A percentile compares a stretch with the other conserved stretches of the same genome.
Evolutionary conservation across 2,888 invertebrate species (phyloP).

Genomic region (Gari tellinella): DNA sequence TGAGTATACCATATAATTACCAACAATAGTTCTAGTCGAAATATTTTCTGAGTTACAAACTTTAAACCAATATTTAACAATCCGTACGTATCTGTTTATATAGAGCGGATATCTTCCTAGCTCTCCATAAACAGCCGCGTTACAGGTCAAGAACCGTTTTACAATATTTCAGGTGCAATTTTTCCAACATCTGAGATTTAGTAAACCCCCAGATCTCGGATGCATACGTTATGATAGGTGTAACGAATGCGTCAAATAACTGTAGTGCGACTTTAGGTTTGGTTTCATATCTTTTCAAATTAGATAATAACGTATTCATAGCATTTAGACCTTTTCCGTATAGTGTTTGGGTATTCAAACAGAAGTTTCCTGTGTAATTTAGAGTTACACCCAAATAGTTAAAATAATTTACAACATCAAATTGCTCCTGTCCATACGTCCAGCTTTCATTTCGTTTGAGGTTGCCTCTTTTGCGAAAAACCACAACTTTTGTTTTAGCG

Average conservation of each 20-base stretch:
- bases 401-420: slow-evolving; percentile 22
- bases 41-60: slow-evolving; percentile 16
- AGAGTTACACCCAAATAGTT: slow-evolving; percentile 30
- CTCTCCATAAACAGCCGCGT: slow-evolving; percentile 27
- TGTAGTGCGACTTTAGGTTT: slow-evolving; percentile 2
- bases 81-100: slow-evolving; percentile 4
- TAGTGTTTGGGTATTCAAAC: no score
- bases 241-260: slow-evolving; percentile 29
- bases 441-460: slow-evolving; percentile 14
- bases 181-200: slow-evolving; percentile 28
- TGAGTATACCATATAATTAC: background rate
- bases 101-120: slow-evolving; percentile 26
- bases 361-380: no score
- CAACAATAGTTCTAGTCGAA: slow-evolving; percentile 1
- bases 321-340: slow-evolving; percentile 25
- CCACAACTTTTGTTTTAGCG: slow-evolving; percentile 24
- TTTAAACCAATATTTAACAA: slow-evolving; percentile 24
- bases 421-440: slow-evolving; percentile 6
- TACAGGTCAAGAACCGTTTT: slow-evolving; percentile 19
- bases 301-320: slow-evolving; percentile 9
- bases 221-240: slow-evolving; percentile 13
- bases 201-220: slow-evolving; percentile 10
- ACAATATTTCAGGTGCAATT: slow-evolving; percentile 27
- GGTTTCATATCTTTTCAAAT: slow-evolving; percentile 14
- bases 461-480: slow-evolving; percentile 30